phyloP scores from a whole-genome alignment of 37 sponge, comb jelly and placozoan genomes.

The Chondrilla cf. caribensis region DNA sequence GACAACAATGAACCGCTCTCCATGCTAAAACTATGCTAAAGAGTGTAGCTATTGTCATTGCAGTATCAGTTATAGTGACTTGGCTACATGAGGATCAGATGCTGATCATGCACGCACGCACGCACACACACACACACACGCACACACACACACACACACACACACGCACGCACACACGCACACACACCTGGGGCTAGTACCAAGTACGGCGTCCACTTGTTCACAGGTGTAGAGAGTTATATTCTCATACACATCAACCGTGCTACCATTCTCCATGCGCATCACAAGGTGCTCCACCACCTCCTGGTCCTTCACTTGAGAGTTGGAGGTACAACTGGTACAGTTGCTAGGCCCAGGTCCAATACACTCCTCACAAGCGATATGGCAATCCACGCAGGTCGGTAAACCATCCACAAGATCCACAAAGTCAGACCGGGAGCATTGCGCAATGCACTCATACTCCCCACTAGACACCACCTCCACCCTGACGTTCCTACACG shows the following conservation, averaged over 20 bases:
- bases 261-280: not conserved
- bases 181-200: too few relatives aligned
- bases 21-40: too few relatives aligned
- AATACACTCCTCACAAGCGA: conserved; percentile 8
- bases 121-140: not conserved
- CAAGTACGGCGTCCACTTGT: too few relatives aligned
- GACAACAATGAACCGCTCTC: too few relatives aligned
- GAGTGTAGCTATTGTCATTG: too few relatives aligned
- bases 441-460: not conserved
- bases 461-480: not conserved
- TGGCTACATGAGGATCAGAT: too few relatives aligned
- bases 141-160: not conserved
- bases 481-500: conserved; percentile 14
- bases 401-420: not conserved
- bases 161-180: too few relatives aligned
- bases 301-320: not conserved
- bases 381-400: not conserved
- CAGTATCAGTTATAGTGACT: too few relatives aligned
- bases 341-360: conserved; percentile 46
- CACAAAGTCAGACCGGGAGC: not conserved
- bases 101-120: not conserved
- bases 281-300: not conserved
- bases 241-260: not conserved
- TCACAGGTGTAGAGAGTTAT: not conserved
- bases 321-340: conserved; percentile 21